Conservation (phyloP, 2,888 invertebrate species). For the Eupithecia pulchellata region DNA sequence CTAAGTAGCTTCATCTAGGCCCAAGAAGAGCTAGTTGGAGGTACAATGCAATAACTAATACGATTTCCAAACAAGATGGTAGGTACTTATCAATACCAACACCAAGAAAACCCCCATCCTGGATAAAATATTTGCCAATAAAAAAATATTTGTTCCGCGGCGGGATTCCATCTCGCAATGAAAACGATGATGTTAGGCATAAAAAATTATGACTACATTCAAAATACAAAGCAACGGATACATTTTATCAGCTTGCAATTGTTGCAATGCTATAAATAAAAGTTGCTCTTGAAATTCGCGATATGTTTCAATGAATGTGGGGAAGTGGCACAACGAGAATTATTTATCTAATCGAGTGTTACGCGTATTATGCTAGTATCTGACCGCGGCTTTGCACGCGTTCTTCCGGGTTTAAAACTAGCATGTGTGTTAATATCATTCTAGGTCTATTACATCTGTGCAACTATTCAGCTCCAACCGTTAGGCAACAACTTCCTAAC, state of each 20-base stretch:
- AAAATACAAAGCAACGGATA: background rate
- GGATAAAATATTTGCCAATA: background rate
- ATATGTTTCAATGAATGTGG: conserved; percentile 36
- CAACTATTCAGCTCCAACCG: too few relatives aligned
- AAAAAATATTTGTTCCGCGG: background rate
- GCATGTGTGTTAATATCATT: too few relatives aligned
- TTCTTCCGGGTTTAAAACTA: background rate
- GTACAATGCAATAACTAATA: too few relatives aligned
- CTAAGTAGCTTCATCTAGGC: too few relatives aligned
- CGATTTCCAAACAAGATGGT: too few relatives aligned
- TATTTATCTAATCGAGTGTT: conserved; percentile 53
- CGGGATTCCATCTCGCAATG: background rate
- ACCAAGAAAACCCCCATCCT: too few relatives aligned
- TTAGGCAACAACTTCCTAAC: too few relatives aligned
- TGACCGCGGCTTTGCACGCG: conserved; percentile 8
- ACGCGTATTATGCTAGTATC: conserved; percentile 48
- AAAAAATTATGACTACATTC: background rate
- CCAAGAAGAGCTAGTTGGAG: too few relatives aligned
- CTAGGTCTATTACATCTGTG: too few relatives aligned
- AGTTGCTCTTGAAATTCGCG: conserved; percentile 44
- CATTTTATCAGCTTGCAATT: conserved; percentile 21
- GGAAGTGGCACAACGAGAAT: conserved; percentile 55
- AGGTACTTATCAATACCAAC: too few relatives aligned
- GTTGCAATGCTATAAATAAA: conserved; percentile 34
- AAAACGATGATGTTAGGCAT: background rate